These are phyloP conservation scores for Stomorhina lunata DNA, from an alignment of 2,888 invertebrate species.

Conservation along the genomic window DNA sequence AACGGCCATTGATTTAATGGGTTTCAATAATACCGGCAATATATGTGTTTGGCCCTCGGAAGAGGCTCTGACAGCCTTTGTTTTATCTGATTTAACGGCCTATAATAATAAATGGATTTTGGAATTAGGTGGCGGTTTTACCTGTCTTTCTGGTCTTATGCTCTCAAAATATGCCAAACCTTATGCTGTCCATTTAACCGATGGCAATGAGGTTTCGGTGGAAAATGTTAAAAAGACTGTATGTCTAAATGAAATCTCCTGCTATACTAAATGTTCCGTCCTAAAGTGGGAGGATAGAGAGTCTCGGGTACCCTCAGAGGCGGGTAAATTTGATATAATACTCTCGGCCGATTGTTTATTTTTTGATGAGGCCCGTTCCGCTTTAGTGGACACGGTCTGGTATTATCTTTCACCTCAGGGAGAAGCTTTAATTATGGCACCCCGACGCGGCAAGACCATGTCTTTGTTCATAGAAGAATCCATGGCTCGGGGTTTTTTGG, in stretches of 20 bases:
- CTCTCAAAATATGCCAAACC: conserved; percentile 85
- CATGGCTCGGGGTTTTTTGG: conserved; percentile 82
- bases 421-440: conserved; percentile 88
- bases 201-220: conserved; percentile 88
- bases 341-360: conserved; percentile 90
- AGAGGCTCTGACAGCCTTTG: conserved; percentile 86
- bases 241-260: conserved; percentile 83
- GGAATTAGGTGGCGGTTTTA: conserved; percentile 92
- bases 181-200: conserved; percentile 85
- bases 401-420: conserved; percentile 83
- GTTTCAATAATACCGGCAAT: conserved; percentile 91
- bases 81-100: conserved; percentile 83
- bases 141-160: conserved; percentile 88
- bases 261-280: conserved; percentile 81
- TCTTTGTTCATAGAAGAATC: conserved; percentile 85
- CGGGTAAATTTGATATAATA: conserved; percentile 84
- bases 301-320: conserved; percentile 74
- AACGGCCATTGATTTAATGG: conserved; percentile 86
- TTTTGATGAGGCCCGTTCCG: conserved; percentile 86
- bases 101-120: conserved; percentile 86
- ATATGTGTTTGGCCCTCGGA: conserved; percentile 91
- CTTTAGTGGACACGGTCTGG: conserved; percentile 85
- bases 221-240: conserved; percentile 86
- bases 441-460: conserved; percentile 86
- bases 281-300: conserved; percentile 82